Base-by-base conservation (phyloP, 2,888 invertebrate genomes). In the Macrosoma leucophasiata region DNA sequence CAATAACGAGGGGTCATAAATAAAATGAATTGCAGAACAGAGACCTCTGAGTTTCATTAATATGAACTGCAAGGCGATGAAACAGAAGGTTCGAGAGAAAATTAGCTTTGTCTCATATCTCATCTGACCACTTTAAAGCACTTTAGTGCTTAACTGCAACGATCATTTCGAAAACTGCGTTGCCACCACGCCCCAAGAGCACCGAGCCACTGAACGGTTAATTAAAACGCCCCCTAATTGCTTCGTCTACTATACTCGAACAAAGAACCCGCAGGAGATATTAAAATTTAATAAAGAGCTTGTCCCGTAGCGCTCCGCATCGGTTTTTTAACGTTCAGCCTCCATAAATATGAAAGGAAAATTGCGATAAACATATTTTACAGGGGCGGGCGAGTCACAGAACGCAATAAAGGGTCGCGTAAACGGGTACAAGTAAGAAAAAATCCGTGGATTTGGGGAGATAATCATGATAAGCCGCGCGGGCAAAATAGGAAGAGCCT, bases 381-480 rank as follows among this genome's bases (percentile, higher is more conserved):
- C 57, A 46, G 52, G 50, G 41, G 50, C 52, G 54, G 55, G 58
- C 59, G 58, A 72, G 70, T 67, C 69, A 68, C 63, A 64, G 56
- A 66, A 67, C 69, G 71, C 68, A 71, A 73, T 71, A 75, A 74
- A 66, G 70, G 67, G 56, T 62, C 71, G 67, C 64, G 67, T 59
- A 73, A 71, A 72, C 62, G 65, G 53, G 64, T 60, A 68, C 67
- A 75, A 75, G 72, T 72, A 66, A 71, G 71, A 77, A 51, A 77
- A 64, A 75, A 69, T 59, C 62, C 63, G 50, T 41, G 64, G 54
- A 65, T 70, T 70, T 74, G 69, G 69, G 59, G 51, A 67, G 76
- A 79, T 81, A 71, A 79, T 79, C 77, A 79, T 62, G 78, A 78
- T 79, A 78, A 81, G 73, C 79, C 81, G 76, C 76, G 77, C 68